These are phyloP conservation scores for Lottia gigantea DNA, from an alignment of 2,888 invertebrate genomes.

Conservation along the genomic window DNA sequence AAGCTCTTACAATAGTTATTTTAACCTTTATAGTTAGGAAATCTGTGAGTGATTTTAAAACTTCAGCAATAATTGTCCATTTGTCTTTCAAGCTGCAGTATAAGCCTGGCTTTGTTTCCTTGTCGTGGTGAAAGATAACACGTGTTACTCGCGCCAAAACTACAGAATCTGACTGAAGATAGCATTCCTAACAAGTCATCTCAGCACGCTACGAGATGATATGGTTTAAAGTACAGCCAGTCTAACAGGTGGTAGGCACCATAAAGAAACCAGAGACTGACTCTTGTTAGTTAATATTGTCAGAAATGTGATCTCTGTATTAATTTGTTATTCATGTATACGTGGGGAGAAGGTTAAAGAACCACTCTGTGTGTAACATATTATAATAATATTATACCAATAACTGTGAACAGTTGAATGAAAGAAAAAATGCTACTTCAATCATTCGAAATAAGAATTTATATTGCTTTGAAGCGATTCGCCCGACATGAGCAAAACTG, in stretches of 20 bases:
- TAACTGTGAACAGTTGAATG: no score
- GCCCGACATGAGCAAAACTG: no score
- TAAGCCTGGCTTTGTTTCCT: slow-evolving; percentile 2
- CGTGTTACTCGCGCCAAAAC: not conserved
- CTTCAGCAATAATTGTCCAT: no score
- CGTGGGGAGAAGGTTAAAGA: no score
- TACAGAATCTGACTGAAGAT: not conserved
- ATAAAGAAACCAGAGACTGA: not conserved
- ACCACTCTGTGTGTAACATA: no score
- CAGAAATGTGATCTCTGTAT: slow-evolving; percentile 4
- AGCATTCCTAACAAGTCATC: not conserved
- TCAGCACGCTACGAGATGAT: not conserved
- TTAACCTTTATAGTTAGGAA: not conserved
- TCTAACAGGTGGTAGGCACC: not conserved
- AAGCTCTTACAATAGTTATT: not conserved
- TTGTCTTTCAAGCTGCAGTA: not conserved
- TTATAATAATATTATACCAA: no score
- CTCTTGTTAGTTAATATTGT: not conserved
- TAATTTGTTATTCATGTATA: not conserved
- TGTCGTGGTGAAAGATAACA: not conserved
- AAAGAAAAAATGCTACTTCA: no score
- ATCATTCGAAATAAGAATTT: no score
- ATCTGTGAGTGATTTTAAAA: no score
- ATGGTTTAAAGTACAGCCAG: not conserved
- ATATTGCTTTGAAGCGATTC: no score